These are phyloP conservation scores for Rhadinocentrus ornatus DNA, from an alignment of 2,797 vertebrate species.

Conservation along the genomic window DNA sequence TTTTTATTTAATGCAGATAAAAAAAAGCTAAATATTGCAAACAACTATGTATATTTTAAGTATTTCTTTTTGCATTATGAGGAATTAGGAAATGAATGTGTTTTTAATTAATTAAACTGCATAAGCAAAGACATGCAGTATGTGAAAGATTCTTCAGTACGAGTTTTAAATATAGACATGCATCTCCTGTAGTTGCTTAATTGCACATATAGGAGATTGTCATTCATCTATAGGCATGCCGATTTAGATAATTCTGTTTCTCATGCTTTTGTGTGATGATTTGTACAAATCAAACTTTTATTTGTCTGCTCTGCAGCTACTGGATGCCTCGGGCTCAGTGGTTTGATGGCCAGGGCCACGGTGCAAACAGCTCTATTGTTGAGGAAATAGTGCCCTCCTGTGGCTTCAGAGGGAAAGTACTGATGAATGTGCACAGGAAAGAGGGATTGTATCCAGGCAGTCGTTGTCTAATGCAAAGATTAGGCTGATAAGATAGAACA, in stretches of 20 bases:
- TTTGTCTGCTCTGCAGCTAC: constrained; percentile 49
- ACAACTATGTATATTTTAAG: constrained; percentile 35
- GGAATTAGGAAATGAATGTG: constrained; percentile 47
- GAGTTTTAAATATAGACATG: constrained; percentile 41
- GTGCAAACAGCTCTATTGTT: constrained; percentile 63
- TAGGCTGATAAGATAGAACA: constrained; percentile 45
- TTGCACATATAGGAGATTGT: constrained; percentile 48
- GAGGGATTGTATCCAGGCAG: constrained; percentile 21
- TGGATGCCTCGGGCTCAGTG: constrained; percentile 40
- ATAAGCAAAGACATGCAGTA: constrained; percentile 40
- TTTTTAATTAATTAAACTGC: constrained; percentile 56
- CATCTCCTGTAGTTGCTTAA: constrained; percentile 36
- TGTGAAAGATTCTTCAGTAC: constrained; percentile 46
- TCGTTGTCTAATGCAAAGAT: constrained; percentile 50
- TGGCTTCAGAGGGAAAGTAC: constrained; percentile 50
- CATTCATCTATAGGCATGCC: constrained; percentile 26
- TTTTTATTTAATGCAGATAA: constrained; percentile 41
- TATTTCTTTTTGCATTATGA: constrained; percentile 7
- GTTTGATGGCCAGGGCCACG: constrained; percentile 29
- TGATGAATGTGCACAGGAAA: not conserved
- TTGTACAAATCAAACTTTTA: constrained; percentile 64
- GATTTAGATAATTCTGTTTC: constrained; percentile 56
- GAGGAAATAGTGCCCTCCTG: constrained; percentile 76
- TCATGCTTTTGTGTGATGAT: constrained; percentile 53
- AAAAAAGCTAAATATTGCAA: constrained; percentile 49